These are phyloP conservation scores for Urocitellus parryii DNA, from an alignment of 2,113 vertebrate genomes.

Conservation along the genomic window DNA sequence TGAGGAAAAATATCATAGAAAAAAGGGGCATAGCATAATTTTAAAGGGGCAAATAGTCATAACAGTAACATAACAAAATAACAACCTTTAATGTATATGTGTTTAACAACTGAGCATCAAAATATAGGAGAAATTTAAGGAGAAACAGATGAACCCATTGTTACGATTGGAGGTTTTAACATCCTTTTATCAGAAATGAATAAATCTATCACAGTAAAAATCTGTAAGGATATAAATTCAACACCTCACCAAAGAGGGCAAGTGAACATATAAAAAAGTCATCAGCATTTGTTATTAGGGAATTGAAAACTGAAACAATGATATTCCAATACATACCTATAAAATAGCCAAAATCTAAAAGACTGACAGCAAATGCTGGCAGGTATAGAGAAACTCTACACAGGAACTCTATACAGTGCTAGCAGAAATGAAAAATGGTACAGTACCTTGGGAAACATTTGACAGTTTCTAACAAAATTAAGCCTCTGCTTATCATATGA, in stretches of 20 bases:
- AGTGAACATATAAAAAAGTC: background rate
- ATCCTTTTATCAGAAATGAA: background rate
- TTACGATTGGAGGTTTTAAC: background rate
- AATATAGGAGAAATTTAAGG: background rate
- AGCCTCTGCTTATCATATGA: background rate
- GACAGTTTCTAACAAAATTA: background rate
- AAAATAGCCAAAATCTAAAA: background rate
- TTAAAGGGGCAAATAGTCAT: background rate
- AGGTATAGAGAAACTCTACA: background rate
- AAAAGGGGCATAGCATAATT: background rate
- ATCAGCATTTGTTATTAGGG: background rate
- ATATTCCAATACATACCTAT: background rate
- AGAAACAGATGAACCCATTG: background rate
- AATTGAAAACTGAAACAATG: conserved; percentile 24
- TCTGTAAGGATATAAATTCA: background rate
- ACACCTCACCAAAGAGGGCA: background rate
- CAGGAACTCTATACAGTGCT: background rate
- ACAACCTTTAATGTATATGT: background rate
- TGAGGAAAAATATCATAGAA: background rate
- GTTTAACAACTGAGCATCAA: background rate
- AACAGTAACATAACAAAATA: background rate
- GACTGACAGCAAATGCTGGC: background rate
- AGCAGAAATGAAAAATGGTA: background rate
- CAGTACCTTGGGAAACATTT: background rate
- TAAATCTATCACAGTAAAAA: background rate